Conservation (phyloP, 2,113 vertebrate species). For the Sminthopsis crassicaudata region DNA sequence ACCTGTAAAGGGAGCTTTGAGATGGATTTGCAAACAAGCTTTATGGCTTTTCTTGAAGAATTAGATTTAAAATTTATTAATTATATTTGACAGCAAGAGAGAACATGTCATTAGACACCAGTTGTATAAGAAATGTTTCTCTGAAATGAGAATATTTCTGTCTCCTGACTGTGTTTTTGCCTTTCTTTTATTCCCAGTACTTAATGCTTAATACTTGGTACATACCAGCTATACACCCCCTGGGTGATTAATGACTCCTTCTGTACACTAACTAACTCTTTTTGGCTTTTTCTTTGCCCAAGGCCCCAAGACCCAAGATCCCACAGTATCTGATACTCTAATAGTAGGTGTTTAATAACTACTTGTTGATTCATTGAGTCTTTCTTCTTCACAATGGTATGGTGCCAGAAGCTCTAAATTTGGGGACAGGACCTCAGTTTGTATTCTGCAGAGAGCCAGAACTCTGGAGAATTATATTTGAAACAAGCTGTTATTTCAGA, state of each 20-base stretch:
- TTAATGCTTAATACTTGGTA: background rate
- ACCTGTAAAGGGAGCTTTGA: background rate
- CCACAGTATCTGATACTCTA: background rate
- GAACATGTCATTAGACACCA: background rate
- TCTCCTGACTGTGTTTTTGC: background rate
- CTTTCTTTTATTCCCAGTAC: background rate
- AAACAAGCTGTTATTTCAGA: too few species aligned
- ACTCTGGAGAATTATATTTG: too few species aligned
- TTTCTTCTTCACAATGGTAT: background rate
- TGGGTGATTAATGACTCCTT: background rate
- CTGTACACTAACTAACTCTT: background rate
- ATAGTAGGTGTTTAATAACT: background rate
- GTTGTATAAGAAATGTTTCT: background rate
- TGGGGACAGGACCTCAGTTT: background rate
- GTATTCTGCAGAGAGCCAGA: background rate
- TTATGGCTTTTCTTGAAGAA: background rate
- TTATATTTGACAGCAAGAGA: background rate
- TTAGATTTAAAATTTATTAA: rapidly evolving
- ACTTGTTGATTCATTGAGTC: background rate
- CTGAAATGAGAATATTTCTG: background rate
- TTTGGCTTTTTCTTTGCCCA: background rate
- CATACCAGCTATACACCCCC: background rate
- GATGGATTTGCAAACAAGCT: background rate
- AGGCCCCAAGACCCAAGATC: too few species aligned
- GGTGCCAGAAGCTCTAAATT: background rate